Base-by-base conservation (phyloP, 2,888 invertebrate genomes). In the Ennomos quercinarius region DNA sequence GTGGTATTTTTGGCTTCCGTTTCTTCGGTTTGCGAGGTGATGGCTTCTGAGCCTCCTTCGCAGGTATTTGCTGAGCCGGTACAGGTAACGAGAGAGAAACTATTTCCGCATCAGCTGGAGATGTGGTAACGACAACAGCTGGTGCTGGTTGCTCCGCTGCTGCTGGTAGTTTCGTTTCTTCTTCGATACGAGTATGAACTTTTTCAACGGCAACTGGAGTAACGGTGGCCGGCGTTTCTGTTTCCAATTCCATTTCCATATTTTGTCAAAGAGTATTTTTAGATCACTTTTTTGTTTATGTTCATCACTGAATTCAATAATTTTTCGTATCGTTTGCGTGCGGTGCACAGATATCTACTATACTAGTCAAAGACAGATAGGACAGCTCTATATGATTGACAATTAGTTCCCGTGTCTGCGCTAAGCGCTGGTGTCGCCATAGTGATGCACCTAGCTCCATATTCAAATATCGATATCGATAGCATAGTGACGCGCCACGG, bases 1-100 rank as follows among this genome's bases (percentile, higher is more conserved):
- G 94, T 0, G 94, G 95, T 50, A 92, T 83, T 84, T 95, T 96
- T 64, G 95, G 95, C 57, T 96, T 94, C 68, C 96, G 94, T 78
- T 96, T 96, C 66, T 94, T 93, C 0, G 93, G 89, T 75, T 94
- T 94, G 52, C 93, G 89, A 2, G 86, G 85, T 10, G 84, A 82
- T 71, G 91, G 76, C 66, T 89, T 90, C 41, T 72, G 83, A 35
- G 70, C 52, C 27, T 87, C 86, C 65, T 84, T 75, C 57, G 68
- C n/a, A 45, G 58, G 62, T 2, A 45, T 8, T n/a, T 39, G 56
- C 37, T 56, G 35, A 3, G 61, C 46, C 6, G 64, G 38, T 10
- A 43, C 39, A 27, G 65, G 39, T 9, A 56, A 61, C 6, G 63
- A 37, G 40, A n/a, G n/a, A n/a, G n/a, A n/a, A n/a, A 46, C 44